A percentile compares a stretch with the other conserved stretches of the same genome.
phyloP scores from a whole-genome alignment of 2,888 invertebrate species.

The Acholoe squamosa region DNA sequence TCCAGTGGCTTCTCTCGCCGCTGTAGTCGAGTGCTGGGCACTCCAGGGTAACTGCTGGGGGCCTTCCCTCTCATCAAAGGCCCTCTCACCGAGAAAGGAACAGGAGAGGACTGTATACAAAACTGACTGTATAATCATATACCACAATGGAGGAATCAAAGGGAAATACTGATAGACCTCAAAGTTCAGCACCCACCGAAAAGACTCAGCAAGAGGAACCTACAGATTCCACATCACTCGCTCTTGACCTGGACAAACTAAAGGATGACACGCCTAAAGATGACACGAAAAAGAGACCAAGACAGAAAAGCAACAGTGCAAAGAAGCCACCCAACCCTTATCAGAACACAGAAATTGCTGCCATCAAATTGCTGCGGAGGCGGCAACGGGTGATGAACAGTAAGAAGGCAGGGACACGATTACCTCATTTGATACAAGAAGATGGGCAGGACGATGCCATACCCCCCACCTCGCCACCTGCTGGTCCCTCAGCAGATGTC shows the following conservation, averaged over 20 bases:
- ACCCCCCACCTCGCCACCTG: background rate
- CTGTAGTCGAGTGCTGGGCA: background rate
- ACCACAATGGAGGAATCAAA: background rate
- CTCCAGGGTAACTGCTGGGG: background rate
- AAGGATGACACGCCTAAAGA: background rate
- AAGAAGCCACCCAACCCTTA: slow-evolving; percentile 30
- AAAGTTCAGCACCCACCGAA: background rate
- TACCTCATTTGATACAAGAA: background rate
- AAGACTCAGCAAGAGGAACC: background rate
- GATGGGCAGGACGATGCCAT: background rate
- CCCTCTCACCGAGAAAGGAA: background rate
- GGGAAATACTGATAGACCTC: background rate
- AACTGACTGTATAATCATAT: background rate
- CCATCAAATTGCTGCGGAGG: slow-evolving; percentile 11
- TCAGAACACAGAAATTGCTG: slow-evolving; percentile 16
- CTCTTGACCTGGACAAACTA: background rate
- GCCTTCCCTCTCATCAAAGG: background rate
- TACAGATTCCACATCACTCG: background rate
- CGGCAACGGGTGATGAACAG: background rate
- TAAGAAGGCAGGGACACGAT: background rate
- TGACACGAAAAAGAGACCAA: background rate
- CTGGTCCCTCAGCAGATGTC: background rate
- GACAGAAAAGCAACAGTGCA: background rate
- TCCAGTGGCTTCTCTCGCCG: background rate
- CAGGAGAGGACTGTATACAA: background rate